Base-by-base conservation (phyloP, 2,888 invertebrate genomes). In the Yponomeuta malinellus region DNA sequence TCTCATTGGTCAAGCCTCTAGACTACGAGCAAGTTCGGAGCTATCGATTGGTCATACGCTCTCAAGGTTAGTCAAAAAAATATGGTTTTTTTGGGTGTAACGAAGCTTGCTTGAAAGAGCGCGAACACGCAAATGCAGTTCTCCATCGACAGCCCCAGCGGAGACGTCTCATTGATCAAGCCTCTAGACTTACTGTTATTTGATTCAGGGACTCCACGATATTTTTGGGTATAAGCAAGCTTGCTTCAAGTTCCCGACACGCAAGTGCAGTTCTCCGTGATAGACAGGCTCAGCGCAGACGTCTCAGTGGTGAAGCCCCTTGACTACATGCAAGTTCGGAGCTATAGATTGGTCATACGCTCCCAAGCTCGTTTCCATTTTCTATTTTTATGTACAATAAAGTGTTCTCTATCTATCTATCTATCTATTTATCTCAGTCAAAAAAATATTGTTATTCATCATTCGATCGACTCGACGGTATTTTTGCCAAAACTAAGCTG, bases 71-170 rank as follows among this genome's bases (percentile, higher is more conserved):
- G 70, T 69, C 23, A 23, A 12, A 29, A 23, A 5, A n/a, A 9
- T 10, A 29, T 2, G 10, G 0, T 52, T 8, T 2, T 33, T 33
- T 33, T 5, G 33, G 33, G 33, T 33, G 5, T 4, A 33, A 33
- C 33, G 2, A 33, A 33, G 1, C 33, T 33, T 33, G 5, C 33
- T 33, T 33, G 2, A 33, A 33, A 33, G 33, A 33, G 98, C 10
- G 98, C 99, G 37, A 98, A 99, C 88, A 96, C 96, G 0, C 97
- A 97, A 82, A 96, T 97, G 76, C 97, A 97, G 79, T 99, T 99
- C 84, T 95, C 97, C 1, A 98, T 99, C 63, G 98, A 99, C 88
- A 96, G 97, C 71, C 94, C 97, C 78, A 97, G 96, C 72, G 99
- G 99, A 0, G 97, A 98, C 81, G 96, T 98, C 2, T 95, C 96